Evolutionary conservation across 2,797 vertebrate species (phyloP), one percentile per base, ranked within the genome.

Genomic region (Hippopotamyrus pictus): DNA sequence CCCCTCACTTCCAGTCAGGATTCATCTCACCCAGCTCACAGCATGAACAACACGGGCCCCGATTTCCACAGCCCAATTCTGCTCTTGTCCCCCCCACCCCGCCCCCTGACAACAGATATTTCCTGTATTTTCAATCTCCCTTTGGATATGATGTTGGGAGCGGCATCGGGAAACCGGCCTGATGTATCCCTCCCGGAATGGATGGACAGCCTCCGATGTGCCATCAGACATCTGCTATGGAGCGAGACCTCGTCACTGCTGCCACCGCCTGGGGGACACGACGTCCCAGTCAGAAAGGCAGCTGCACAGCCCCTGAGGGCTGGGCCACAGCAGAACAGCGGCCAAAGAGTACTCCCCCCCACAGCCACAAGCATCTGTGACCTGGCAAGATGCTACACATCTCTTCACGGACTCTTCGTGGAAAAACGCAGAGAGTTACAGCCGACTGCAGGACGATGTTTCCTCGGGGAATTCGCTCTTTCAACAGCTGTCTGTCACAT

Each of bases 101-200:
- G 0, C 88, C 17, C 37, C 41, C 82, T 37, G 59, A 89, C 87
- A 51, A n/a, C 11, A 82, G 69, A 19, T 17, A 84, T 84, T 90
- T 90, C 76, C 85, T 89, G 85, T 89, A 69, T 53, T 54, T 57
- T 22, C 25, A 62, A 3, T 33, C 50, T 83, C 69, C 22, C 65
- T 89, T 65, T 79, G 76, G 76, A 37, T 3, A 1, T 44, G 6
- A 51, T 29, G 41, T 91, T 93, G 92, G 91, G 92, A 92, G 92
- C 88, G 88, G 88, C 92, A 90, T 89, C n/a, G 25, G 46, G 53
- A 59, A 59, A n/a, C 19, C 19, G 83, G 90, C 90, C 91, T 92
- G 89, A 50, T 54, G 33, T 5, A 25, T 25, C 44, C 90, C 90
- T 92, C 91, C 90, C 87, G 91, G 89, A 91, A 51, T 48, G 33